Base-by-base conservation (phyloP, 1,140 invertebrate species). In the Drosophila varians region DNA sequence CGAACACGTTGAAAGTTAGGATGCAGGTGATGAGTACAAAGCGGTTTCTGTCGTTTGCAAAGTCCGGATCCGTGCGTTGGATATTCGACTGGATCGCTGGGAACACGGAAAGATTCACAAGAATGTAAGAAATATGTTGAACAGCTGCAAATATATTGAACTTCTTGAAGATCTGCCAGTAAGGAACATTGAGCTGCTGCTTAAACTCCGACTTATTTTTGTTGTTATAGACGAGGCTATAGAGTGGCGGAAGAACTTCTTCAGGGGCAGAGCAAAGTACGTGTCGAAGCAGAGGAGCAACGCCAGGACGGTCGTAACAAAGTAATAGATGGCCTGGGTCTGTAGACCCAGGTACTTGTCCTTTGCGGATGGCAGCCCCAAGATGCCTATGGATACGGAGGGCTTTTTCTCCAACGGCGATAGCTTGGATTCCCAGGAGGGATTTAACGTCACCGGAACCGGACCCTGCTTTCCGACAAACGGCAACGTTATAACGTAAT, bases 261-360 rank as follows among this genome's bases (percentile, higher is more conserved):
- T 97, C 47, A 98, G 93, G 6, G 97, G 97, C 53, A 99, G 92
- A 9, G 97, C 96, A 91, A 99, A 99, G 92, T 99, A 99, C 0
- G 98, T 98, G 92, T 99, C 97, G 89, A 99, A 98, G 90, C 98
- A 99, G 0, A 96, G 93, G 4, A 99, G 92, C 0, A 99, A 93
- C 47, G 99, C 93, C 77, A 99, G 96, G 51, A 99, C 94, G 16
- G 98, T 98, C 1, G 96, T 96, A 46, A 98, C 96, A 92, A 99
- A 99, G 91, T 99, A 99, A 92, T 99, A 99, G 89, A 99, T 98
- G 18, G 98, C 98, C 8, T 97, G 95, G 0, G 97, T 98, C 43
- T 95, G 91, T 23, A 99, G 97, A 18, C 99, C 90, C 82, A 95
- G 94, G 88, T 93, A 95, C 92, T 94, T 95, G 92, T 97, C 96